Evolutionary conservation across 1,140 invertebrate species (phyloP).

Genomic region (Diabrotica virgifera): DNA sequence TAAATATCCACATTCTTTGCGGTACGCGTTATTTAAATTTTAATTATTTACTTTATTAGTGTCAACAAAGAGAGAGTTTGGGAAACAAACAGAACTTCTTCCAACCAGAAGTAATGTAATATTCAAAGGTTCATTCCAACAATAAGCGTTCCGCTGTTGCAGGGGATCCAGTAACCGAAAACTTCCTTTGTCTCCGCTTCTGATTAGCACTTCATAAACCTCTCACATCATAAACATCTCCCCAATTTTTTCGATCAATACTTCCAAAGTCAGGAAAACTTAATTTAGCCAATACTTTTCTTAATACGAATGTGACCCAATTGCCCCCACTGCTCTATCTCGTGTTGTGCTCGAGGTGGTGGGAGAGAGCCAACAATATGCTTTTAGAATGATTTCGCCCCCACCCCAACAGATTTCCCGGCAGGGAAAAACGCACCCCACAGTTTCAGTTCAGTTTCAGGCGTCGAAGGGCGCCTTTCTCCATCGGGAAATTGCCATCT

Average conservation of each 20-base stretch:
- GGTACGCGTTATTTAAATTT: no score
- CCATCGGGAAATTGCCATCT: background rate
- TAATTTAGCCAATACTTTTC: constrained; percentile 24
- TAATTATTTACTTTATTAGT: no score
- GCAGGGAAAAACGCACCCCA: constrained; percentile 15
- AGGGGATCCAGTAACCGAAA: no score
- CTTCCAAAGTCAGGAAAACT: constrained; percentile 17
- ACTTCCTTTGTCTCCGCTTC: background rate
- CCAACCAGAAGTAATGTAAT: no score
- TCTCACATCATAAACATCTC: constrained; percentile 19
- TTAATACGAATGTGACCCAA: constrained; percentile 23
- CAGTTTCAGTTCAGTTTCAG: constrained; percentile 14
- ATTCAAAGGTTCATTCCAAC: no score
- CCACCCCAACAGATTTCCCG: constrained; percentile 13
- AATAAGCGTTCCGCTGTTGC: no score
- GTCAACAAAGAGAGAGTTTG: no score
- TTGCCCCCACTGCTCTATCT: constrained; percentile 10
- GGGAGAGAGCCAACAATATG: constrained; percentile 22
- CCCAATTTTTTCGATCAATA: constrained; percentile 20
- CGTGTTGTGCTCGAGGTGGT: constrained; percentile 11
- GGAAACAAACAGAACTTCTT: no score
- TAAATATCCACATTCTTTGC: no score
- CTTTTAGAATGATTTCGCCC: constrained; percentile 13
- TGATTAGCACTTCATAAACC: background rate
- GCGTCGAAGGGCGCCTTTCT: constrained; percentile 3